Base-by-base conservation (phyloP, 2,888 invertebrate genomes). In the Stenoptilia bipunctidactyla region DNA sequence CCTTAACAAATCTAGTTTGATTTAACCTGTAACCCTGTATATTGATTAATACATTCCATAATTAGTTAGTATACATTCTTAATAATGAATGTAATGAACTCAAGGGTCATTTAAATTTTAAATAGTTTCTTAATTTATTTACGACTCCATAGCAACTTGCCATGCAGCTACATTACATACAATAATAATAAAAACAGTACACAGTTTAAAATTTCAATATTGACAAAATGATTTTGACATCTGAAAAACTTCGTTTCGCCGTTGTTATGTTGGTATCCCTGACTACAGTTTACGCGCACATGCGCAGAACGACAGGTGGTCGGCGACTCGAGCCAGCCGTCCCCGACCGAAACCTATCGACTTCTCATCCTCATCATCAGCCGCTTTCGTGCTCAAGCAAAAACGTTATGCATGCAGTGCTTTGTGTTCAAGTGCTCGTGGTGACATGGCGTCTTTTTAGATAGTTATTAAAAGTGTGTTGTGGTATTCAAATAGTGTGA, bases 251-350 rank as follows among this genome's bases (percentile, higher is more conserved):
- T 55, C 13, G 56, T 49, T 46, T 56, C 56, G 58, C 69, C 39
- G 52, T 56, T 44, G 46, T 59, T 46, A 72, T 63, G 82, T 82
- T 83, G 83, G 70, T 56, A 45, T 49, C 47, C 52, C 57, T 76
- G 80, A 55, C 55, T 62, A 59, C 66, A 74, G 70, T 69, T 68
- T 74, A 80, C 77, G 75, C 84, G 84, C 79, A 80, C 84, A 85
- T 85, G 84, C 84, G 84, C 84, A 84, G 76, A 83, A 77, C 79
- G 84, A 79, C 84, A 85, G 84, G 84, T 85, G 84, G 83, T 84
- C 82, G 80, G 64, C 79, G 73, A 74, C 70, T 76, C 80, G 77
- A 72, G 66, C 73, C 82, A 73, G 76, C 79, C 77, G 74, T 73
- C 65, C 62, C 14, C 75, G 70, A 63, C 65, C 72, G 75, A 82